Conservation (phyloP, 2,113 vertebrate genomes). For the Physeter macrocephalus region DNA sequence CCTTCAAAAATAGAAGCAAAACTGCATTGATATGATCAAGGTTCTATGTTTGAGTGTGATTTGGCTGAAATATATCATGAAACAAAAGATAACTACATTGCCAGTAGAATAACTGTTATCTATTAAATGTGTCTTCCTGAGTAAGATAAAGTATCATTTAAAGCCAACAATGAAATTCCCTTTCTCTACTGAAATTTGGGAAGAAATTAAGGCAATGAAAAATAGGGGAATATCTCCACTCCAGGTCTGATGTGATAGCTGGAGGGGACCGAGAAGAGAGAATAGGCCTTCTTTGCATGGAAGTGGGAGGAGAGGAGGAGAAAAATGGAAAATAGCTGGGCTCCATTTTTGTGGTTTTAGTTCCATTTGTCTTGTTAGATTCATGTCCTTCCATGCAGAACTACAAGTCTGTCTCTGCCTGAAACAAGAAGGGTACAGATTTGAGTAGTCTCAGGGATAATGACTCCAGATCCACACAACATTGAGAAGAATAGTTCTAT, state of each 20-base stretch:
- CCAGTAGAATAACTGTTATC: background rate
- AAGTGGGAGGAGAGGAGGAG: background rate
- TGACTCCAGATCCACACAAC: background rate
- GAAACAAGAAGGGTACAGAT: background rate
- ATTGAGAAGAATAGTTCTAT: background rate
- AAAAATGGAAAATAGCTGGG: background rate
- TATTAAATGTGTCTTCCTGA: background rate
- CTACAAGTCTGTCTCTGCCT: background rate
- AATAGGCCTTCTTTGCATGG: background rate
- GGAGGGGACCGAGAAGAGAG: fast-evolving
- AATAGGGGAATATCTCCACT: background rate
- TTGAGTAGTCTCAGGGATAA: background rate
- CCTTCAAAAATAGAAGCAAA: background rate
- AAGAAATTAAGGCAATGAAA: background rate
- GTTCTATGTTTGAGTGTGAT: background rate
- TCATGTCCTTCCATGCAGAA: background rate
- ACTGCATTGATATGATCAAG: background rate
- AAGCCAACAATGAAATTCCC: background rate
- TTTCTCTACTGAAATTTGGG: background rate
- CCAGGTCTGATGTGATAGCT: background rate
- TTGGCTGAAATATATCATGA: background rate
- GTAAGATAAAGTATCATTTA: background rate
- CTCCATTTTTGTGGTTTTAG: background rate
- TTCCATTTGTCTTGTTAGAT: background rate
- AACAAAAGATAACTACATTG: background rate